These are phyloP conservation scores for Lottia gigantea DNA, from an alignment of 2,888 invertebrate genomes.

Conservation along the genomic window DNA sequence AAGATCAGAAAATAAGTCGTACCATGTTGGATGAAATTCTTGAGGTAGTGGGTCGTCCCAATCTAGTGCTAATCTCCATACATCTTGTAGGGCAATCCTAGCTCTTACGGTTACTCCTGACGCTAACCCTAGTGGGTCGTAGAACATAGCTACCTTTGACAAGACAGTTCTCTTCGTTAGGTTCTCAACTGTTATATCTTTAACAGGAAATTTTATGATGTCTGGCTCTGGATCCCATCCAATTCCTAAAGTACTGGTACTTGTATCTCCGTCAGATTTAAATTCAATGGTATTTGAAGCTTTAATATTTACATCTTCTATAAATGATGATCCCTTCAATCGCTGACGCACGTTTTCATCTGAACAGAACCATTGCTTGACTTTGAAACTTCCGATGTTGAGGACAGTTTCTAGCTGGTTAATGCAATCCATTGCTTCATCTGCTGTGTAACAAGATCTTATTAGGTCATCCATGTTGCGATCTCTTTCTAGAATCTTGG, in stretches of 20 bases:
- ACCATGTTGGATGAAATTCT: conserved; percentile 1
- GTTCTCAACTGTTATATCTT: not conserved
- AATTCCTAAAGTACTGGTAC: too few species aligned
- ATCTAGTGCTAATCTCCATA: conserved; percentile 13
- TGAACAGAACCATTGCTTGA: conserved; percentile 18
- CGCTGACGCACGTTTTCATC: not conserved
- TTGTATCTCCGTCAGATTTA: too few species aligned
- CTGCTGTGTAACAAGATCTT: too few species aligned
- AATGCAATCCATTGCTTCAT: conserved; percentile 5
- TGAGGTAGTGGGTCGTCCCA: conserved; percentile 17
- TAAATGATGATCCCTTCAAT: too few species aligned
- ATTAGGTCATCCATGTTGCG: conserved; percentile 23
- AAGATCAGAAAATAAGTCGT: not conserved
- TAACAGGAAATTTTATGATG: too few species aligned
- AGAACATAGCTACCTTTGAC: conserved; percentile 19
- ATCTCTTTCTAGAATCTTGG: conserved; percentile 17
- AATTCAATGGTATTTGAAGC: too few species aligned
- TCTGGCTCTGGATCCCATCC: too few species aligned
- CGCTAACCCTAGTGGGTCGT: conserved; percentile 19
- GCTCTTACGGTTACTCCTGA: conserved; percentile 20
- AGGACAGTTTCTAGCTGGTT: conserved; percentile 14
- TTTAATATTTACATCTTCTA: too few species aligned
- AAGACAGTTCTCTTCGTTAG: conserved; percentile 17
- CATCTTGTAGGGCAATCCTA: conserved; percentile 17
- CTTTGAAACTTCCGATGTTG: conserved; percentile 11